Percentiles rank a stretch among this genome's conserved stretches.
phyloP scores from a whole-genome alignment of 2,113 vertebrate species.

The Xiphophorus couchianus region DNA sequence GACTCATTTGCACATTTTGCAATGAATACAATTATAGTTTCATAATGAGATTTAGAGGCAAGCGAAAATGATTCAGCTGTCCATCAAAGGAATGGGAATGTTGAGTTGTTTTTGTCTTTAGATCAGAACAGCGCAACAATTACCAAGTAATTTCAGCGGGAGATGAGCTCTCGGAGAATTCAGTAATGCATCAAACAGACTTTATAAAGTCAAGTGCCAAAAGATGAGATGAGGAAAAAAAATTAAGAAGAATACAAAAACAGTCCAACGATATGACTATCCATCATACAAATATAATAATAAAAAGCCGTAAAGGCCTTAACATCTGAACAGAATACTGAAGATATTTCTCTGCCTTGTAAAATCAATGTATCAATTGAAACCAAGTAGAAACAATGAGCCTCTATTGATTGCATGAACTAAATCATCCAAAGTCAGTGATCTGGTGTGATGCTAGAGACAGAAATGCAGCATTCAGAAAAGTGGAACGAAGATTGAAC shows the following conservation, averaged over 20 bases:
- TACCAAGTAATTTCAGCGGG: slow-evolving; percentile 57
- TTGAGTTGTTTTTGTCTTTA: slow-evolving; percentile 63
- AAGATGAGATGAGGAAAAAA: slow-evolving; percentile 28
- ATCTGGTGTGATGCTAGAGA: slow-evolving; percentile 10
- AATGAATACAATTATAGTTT: slow-evolving; percentile 78
- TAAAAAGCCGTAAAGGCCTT: slow-evolving; percentile 5
- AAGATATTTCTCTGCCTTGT: slow-evolving; percentile 26
- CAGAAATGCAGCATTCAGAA: slow-evolving; percentile 26
- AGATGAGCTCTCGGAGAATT: slow-evolving; percentile 57
- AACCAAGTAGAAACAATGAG: slow-evolving; percentile 40
- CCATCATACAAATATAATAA: slow-evolving; percentile 13
- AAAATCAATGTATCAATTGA: slow-evolving; percentile 47
- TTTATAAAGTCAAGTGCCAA: slow-evolving; percentile 50
- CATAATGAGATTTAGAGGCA: slow-evolving; percentile 64
- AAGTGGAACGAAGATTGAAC: slow-evolving; percentile 37
- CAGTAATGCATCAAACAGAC: slow-evolving; percentile 55
- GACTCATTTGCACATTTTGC: slow-evolving; percentile 68
- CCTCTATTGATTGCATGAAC: slow-evolving; percentile 41
- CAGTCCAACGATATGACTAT: slow-evolving; percentile 2
- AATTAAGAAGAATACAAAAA: slow-evolving; percentile 1
- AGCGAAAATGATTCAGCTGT: slow-evolving; percentile 33
- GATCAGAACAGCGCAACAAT: slow-evolving; percentile 61
- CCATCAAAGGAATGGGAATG: slow-evolving; percentile 55
- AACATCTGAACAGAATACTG: slow-evolving; percentile 19
- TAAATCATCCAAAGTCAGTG: slow-evolving; percentile 46